Evolutionary conservation across 2,888 invertebrate genomes (phyloP), one percentile per base, ranked within the genome.

Genomic region (Calephelis perditalis): DNA sequence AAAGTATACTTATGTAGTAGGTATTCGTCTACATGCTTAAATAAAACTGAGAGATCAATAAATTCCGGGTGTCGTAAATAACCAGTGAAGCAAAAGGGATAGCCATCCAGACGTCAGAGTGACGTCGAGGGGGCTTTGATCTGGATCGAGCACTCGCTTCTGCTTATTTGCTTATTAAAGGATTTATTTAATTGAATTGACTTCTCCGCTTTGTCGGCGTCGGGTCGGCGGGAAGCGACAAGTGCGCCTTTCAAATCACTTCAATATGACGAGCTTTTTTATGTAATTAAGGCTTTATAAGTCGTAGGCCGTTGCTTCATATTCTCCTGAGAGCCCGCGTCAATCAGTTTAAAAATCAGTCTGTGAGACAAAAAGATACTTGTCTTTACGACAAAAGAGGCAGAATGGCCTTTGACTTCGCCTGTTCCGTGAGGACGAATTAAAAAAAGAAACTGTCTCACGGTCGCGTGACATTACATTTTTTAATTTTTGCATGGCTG

Each of bases 91-190:
- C 55, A 54, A 44, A 44, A 49, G 26, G 26, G 26, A 26, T 26
- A 35, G 35, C 49, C 47, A 49, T 49, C 35, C 35, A 40, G 40
- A 40, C 49, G 72, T 67, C 67, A 57, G 70, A 70, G 72, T 63
- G 69, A 61, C 68, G 67, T 69, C 68, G 66, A 70, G 65, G 64
- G 67, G 68, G 65, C 77, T 79, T 81, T 81, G 80, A 80, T 79
- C 75, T 72, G 70, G 59, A 57, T 54, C 36, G 52, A 54, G 58
- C 66, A 67, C 70, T 68, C 68, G 60, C 63, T 70, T 70, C 82
- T 78, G 83, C 77, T 76, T 80, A 78, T 83, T 83, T 81, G 84
- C 77, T 74, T 75, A 73, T 76, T 78, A 78, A 77, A 80, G 75
- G 74, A 77, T 76, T 75, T 73, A 68, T 69, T 68, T 77, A 78